These are phyloP conservation scores for Catocala fraxini DNA, from an alignment of 2,888 invertebrate species.

Conservation along the genomic window DNA sequence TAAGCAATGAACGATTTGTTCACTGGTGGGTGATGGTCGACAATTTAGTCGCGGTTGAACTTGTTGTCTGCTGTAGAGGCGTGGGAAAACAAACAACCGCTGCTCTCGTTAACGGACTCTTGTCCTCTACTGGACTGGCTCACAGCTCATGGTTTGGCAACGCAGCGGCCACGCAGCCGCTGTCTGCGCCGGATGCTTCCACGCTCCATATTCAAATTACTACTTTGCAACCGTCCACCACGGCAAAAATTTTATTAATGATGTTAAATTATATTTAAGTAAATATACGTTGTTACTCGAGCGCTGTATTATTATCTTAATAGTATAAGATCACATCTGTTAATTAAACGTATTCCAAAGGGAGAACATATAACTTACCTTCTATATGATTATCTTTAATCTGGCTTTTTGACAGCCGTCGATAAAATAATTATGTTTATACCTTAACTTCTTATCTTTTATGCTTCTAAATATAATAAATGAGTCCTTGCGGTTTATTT, in stretches of 20 bases:
- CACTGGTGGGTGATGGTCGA: constrained; percentile 54
- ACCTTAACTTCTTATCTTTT: too few species aligned
- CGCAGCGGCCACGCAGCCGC: not conserved
- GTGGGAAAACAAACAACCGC: constrained; percentile 81
- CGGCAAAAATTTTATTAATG: not conserved
- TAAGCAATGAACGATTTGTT: constrained; percentile 53
- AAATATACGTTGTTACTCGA: too few species aligned
- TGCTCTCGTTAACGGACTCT: constrained; percentile 74
- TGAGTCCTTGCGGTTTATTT: too few species aligned
- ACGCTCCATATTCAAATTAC: constrained; percentile 49
- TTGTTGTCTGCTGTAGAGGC: constrained; percentile 67
- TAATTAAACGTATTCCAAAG: too few species aligned
- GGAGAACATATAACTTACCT: not conserved
- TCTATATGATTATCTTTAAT: too few species aligned
- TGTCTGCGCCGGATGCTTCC: constrained; percentile 57
- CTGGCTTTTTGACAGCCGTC: too few species aligned
- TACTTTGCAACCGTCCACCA: constrained; percentile 17
- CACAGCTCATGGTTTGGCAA: too few species aligned
- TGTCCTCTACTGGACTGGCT: constrained; percentile 60
- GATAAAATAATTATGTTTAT: constrained; percentile 37
- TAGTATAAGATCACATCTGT: too few species aligned
- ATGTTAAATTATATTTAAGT: not conserved
- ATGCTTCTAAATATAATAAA: too few species aligned
- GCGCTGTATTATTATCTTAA: too few species aligned
- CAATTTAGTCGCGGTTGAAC: constrained; percentile 62